These are phyloP conservation scores for Panulirus ornatus DNA, from an alignment of 1,140 invertebrate genomes.

Conservation along the genomic window DNA sequence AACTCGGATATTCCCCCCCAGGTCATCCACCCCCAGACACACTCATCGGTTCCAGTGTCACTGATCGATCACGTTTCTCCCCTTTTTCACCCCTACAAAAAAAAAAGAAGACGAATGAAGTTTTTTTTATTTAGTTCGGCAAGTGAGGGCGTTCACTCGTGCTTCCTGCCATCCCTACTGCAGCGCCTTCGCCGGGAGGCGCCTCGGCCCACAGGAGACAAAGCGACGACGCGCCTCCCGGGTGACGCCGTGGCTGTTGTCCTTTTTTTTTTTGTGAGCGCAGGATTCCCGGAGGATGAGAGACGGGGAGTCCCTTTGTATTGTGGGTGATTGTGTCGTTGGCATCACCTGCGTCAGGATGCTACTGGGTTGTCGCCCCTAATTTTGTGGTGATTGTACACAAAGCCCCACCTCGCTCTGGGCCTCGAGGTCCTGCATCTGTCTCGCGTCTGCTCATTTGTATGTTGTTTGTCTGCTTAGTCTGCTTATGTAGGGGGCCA, in stretches of 20 bases:
- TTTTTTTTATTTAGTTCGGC: too few species aligned
- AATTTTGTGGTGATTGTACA: background rate
- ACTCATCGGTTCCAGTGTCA: background rate
- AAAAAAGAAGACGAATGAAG: too few species aligned
- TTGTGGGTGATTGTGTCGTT: conserved; percentile 18
- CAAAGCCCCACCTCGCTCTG: background rate
- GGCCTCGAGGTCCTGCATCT: background rate
- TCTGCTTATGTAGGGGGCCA: background rate
- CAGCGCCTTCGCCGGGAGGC: too few species aligned
- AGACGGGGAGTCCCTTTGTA: conserved; percentile 20
- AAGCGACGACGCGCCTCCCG: background rate
- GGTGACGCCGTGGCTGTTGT: background rate
- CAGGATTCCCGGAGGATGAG: background rate
- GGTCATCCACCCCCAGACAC: background rate
- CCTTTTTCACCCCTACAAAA: background rate
- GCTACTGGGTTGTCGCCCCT: background rate
- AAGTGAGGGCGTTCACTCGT: too few species aligned
- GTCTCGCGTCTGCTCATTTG: background rate
- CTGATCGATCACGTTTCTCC: background rate
- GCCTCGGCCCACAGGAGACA: too few species aligned
- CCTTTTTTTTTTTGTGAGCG: background rate
- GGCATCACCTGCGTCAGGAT: conserved; percentile 19
- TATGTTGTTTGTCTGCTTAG: background rate
- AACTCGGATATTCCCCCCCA: too few species aligned
- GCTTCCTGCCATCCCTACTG: too few species aligned